Evolutionary conservation across 1,140 invertebrate genomes (phyloP), one percentile per base, ranked within the genome.

Genomic region (Cyclargus thomasi): DNA sequence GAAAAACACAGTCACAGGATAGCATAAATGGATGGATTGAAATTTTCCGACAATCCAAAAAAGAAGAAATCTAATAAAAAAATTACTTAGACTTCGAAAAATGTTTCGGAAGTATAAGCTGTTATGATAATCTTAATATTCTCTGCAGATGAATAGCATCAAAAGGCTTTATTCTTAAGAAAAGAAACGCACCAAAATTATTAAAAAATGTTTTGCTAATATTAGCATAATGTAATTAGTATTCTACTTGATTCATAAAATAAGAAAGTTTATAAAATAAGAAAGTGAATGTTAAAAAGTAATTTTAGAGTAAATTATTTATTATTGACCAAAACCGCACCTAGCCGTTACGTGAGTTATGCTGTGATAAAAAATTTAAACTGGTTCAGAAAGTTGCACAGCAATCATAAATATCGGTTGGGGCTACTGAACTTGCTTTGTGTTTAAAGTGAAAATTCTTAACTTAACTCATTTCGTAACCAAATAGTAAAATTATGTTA

Each of bases 331-430:
- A 47, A 47, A 47, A 47, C 39, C 39, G 14, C 39, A 47, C 39
- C 11, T 2, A 47, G 39, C 39, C 14, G 39, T 47, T 47, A 47
- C 39, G 39, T 1, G 11, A 16, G 39, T 16, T 47, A 47, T 16
- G 1, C 14, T 47, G 39, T 47, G 14, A 47, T 14, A 47, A 47
- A 47, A 47, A 47, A 47, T 29, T 14, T 47, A 47, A 47, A 47
- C 39, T 47, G 39, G 39, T 47, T 47, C 39, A 47, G 39, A 47
- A 47, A 47, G 39, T 47, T 47, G 39, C 39, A 47, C 39, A 47
- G 39, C 11, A 47, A 47, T 47, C 39, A 11, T 16, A 14, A 14
- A 16, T 47, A 47, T 47, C 39, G 39, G 11, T 11, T 0, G 39
- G 39, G 39, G 8, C 14, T 16, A 39, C 36, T 1, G 1, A 39